Percentiles rank a stretch among this genome's conserved stretches.
Conservation (phyloP, 2,797 vertebrate species). For the Staurois parvus region DNA sequence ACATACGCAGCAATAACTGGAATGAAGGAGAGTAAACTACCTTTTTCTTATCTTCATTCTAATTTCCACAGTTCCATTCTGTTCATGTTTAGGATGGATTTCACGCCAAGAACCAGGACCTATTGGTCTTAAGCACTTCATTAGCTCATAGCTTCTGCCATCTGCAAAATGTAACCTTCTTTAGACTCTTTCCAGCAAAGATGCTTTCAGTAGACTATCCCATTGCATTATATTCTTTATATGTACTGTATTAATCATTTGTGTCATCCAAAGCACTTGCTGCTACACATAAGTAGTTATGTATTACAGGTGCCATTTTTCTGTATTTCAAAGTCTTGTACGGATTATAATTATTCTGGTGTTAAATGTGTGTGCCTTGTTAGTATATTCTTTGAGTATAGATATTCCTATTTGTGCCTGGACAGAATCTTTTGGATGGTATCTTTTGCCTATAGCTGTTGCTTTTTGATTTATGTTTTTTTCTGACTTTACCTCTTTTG, state of each 20-base stretch:
- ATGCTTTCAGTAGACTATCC: not conserved
- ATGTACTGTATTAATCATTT: not conserved
- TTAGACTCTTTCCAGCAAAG: not conserved
- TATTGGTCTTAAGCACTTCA: not conserved
- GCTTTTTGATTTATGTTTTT: not conserved
- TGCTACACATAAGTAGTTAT: not conserved
- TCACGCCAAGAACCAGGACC: not conserved
- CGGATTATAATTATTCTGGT: not conserved
- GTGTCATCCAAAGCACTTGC: not conserved
- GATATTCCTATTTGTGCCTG: not conserved
- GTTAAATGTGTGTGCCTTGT: constrained; percentile 24
- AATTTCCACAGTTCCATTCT: constrained; percentile 28
- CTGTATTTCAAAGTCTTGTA: not conserved
- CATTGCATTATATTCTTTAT: constrained; percentile 2
- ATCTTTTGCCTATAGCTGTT: not conserved
- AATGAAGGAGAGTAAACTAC: constrained; percentile 73
- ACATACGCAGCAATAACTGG: constrained; percentile 90
- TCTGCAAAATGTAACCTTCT: not conserved
- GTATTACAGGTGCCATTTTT: constrained; percentile 16
- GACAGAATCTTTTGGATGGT: not conserved
- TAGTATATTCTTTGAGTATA: not conserved
- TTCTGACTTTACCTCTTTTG: not conserved
- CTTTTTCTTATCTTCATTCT: constrained; percentile 66
- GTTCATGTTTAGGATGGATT: constrained; percentile 1
- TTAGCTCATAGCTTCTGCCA: not conserved